Conservation (phyloP, 2,888 invertebrate species). For the Parnassius apollo region DNA sequence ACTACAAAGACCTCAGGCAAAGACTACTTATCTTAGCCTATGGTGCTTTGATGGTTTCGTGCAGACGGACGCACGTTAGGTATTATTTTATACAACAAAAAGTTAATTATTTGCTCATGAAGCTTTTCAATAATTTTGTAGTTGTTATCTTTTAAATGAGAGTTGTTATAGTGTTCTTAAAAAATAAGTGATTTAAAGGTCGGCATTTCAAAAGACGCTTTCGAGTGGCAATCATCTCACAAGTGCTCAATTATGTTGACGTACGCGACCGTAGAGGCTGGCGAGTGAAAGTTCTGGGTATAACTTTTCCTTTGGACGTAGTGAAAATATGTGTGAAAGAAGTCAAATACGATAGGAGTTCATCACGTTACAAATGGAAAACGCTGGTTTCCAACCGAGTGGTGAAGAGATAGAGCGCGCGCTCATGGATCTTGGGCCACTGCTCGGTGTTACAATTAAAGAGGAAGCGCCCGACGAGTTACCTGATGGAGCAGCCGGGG, state of each 20-base stretch:
- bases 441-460: slow-evolving; percentile 70
- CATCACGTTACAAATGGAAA: slow-evolving; percentile 57
- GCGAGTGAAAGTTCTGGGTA: slow-evolving; percentile 63
- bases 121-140: slow-evolving; percentile 26
- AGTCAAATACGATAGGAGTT: slow-evolving; percentile 42
- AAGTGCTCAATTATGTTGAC: slow-evolving; percentile 66
- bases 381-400: slow-evolving; percentile 61
- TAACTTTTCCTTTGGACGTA: slow-evolving; percentile 33
- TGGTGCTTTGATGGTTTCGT: slow-evolving; percentile 40
- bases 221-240: slow-evolving; percentile 49
- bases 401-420: slow-evolving; percentile 75
- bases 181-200: slow-evolving; percentile 7
- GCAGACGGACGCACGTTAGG: slow-evolving; percentile 58
- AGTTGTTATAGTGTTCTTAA: background rate
- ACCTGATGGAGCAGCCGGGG: slow-evolving; percentile 39
- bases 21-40: slow-evolving; percentile 39
- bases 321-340: slow-evolving; percentile 52
- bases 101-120: slow-evolving; percentile 40
- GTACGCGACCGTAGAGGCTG: slow-evolving; percentile 56
- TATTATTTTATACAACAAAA: slow-evolving; percentile 39
- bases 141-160: background rate
- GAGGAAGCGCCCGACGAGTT: slow-evolving; percentile 69
- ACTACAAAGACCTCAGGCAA: too few relatives aligned
- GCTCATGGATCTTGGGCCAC: slow-evolving; percentile 73
- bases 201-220: slow-evolving; percentile 36